Percentiles rank a stretch among this genome's conserved stretches.
phyloP scores from a whole-genome alignment of 2,888 invertebrate species.

The Meloe dianella region DNA sequence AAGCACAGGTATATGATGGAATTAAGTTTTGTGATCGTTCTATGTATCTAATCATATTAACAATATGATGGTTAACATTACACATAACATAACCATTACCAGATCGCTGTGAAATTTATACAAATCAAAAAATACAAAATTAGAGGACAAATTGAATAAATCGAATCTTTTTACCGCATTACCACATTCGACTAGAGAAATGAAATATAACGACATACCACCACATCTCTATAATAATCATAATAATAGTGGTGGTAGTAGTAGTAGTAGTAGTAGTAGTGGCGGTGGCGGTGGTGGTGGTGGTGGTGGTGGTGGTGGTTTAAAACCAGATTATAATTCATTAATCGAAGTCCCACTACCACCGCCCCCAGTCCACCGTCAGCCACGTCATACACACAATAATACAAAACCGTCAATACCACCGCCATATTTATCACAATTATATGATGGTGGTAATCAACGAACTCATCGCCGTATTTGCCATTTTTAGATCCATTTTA shows the following conservation, averaged over 20 bases:
- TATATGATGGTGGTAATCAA: constrained; percentile 49
- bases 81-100: no score
- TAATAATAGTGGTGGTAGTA: background rate
- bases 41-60: no score
- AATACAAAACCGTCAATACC: constrained; percentile 31
- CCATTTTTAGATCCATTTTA: constrained; percentile 49
- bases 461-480: constrained; percentile 52
- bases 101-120: background rate
- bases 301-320: no score
- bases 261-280: no score
- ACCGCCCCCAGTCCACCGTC: constrained; percentile 1
- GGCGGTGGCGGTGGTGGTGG: no score
- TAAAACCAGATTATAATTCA: constrained; percentile 16
- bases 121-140: constrained; percentile 30
- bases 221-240: background rate
- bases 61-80: no score
- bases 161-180: background rate
- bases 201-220: constrained; percentile 23
- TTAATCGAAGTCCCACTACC: constrained; percentile 28
- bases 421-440: constrained; percentile 38
- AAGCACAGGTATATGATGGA: no score
- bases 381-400: no score
- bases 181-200: background rate
- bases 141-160: constrained; percentile 34
- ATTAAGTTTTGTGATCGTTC: no score